phyloP scores from a whole-genome alignment of 2,797 vertebrate species.

The Gymnocypris eckloni region DNA sequence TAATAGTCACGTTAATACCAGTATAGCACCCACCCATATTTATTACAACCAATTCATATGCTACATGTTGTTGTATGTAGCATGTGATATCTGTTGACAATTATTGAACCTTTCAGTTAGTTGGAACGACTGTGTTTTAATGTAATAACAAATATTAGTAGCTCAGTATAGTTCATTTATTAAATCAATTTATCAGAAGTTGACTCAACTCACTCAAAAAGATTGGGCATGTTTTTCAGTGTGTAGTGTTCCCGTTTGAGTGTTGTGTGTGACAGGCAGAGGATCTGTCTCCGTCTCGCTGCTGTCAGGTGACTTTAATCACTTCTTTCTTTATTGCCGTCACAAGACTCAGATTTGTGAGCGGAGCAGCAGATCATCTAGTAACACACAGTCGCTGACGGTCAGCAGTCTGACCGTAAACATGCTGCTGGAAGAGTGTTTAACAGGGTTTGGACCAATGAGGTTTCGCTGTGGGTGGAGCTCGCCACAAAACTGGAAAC shows the following conservation, averaged over 20 bases:
- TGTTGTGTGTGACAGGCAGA: neutral
- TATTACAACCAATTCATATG: too few relatives aligned
- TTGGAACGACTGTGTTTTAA: too few relatives aligned
- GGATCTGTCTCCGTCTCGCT: neutral
- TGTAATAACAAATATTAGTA: neutral
- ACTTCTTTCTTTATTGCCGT: slow-evolving; percentile 4
- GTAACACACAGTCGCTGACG: neutral
- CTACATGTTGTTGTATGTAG: too few relatives aligned
- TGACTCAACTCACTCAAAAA: neutral
- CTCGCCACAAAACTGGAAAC: neutral
- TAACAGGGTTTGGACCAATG: neutral
- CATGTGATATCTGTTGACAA: too few relatives aligned
- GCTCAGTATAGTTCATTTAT: neutral
- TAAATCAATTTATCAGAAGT: neutral
- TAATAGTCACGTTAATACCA: too few relatives aligned
- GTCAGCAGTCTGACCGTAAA: neutral
- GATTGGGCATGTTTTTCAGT: neutral
- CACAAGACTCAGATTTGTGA: neutral
- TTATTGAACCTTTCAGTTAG: too few relatives aligned
- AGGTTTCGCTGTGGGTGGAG: neutral
- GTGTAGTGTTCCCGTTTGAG: neutral
- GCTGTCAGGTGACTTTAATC: neutral
- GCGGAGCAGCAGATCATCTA: neutral
- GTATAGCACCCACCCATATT: too few relatives aligned
- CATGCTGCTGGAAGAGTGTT: neutral